Conservation (phyloP, 2,888 invertebrate genomes). For the Cylloceria caligata region DNA sequence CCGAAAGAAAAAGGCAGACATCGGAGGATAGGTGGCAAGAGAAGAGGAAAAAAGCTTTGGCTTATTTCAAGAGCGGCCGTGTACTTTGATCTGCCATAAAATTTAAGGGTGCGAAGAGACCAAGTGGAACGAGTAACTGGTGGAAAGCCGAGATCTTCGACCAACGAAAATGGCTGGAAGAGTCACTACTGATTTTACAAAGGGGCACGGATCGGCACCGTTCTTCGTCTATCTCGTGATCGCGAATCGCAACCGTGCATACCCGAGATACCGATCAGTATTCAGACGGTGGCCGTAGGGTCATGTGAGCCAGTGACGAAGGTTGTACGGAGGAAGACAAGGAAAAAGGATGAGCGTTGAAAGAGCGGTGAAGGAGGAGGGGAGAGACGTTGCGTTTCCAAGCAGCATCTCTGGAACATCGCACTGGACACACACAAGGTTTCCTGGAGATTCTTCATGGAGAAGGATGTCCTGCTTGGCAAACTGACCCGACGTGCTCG, state of each 20-base stretch:
- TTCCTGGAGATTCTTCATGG: constrained; percentile 78
- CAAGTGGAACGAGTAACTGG: constrained; percentile 58
- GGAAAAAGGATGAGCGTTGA: constrained; percentile 50
- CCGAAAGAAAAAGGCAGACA: constrained; percentile 3
- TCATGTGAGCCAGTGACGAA: constrained; percentile 71
- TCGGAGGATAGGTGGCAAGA: constrained; percentile 26
- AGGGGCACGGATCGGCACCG: constrained; percentile 72
- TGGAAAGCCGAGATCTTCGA: constrained; percentile 48
- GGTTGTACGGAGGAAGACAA: constrained; percentile 43
- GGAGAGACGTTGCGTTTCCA: constrained; percentile 48
- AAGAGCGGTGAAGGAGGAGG: constrained; percentile 7
- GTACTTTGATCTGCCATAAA: constrained; percentile 70
- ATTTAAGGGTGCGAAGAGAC: constrained; percentile 64
- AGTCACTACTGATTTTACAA: constrained; percentile 79
- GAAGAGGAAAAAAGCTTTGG: constrained; percentile 31
- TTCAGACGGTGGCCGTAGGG: constrained; percentile 74
- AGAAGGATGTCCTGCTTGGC: constrained; percentile 77
- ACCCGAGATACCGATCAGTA: constrained; percentile 70
- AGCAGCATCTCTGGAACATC: constrained; percentile 54
- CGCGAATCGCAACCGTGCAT: constrained; percentile 40
- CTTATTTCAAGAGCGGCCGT: constrained; percentile 67
- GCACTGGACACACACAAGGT: constrained; percentile 78
- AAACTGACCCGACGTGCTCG: constrained; percentile 80
- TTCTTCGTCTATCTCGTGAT: constrained; percentile 54
- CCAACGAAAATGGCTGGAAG: constrained; percentile 72